Conservation (phyloP, 2,797 vertebrate species). For the Sebastes nivosus region DNA sequence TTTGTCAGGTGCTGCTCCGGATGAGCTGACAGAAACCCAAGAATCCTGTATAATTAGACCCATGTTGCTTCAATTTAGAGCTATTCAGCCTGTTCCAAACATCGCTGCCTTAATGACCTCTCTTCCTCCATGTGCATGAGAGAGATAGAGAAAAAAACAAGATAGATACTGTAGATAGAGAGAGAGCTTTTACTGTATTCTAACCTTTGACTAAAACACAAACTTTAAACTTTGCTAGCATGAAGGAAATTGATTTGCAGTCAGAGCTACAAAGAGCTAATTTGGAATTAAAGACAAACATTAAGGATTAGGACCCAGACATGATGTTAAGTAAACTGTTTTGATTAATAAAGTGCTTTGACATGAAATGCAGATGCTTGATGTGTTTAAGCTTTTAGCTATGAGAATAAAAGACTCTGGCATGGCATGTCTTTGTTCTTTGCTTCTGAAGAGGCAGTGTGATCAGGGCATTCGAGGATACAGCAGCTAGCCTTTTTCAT, state of each 20-base stretch:
- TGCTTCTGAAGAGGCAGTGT: background rate
- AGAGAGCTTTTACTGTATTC: slow-evolving; percentile 8
- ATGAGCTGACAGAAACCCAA: slow-evolving; percentile 22
- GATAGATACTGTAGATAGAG: background rate
- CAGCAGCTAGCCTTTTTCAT: background rate
- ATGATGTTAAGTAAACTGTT: slow-evolving; percentile 10
- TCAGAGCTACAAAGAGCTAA: slow-evolving; percentile 23
- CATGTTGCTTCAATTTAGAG: slow-evolving; percentile 63
- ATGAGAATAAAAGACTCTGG: background rate
- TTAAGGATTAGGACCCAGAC: slow-evolving; percentile 33
- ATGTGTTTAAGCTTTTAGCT: background rate
- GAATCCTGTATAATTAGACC: slow-evolving; percentile 48
- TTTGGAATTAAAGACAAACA: slow-evolving; percentile 38
- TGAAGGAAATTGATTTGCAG: slow-evolving; percentile 51
- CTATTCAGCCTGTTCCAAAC: slow-evolving; percentile 46
- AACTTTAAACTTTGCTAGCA: slow-evolving; percentile 41
- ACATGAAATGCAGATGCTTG: slow-evolving; percentile 7
- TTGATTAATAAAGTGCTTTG: background rate
- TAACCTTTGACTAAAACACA: slow-evolving; percentile 33
- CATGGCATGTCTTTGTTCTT: background rate
- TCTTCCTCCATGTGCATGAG: slow-evolving; percentile 10
- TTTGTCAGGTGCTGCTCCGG: slow-evolving; percentile 41
- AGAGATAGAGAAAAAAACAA: background rate
- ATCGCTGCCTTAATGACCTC: slow-evolving; percentile 38
- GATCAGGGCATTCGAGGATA: background rate